These are phyloP conservation scores for Drosophila virilis DNA, from an alignment of 1,140 invertebrate species.

Conservation along the genomic window DNA sequence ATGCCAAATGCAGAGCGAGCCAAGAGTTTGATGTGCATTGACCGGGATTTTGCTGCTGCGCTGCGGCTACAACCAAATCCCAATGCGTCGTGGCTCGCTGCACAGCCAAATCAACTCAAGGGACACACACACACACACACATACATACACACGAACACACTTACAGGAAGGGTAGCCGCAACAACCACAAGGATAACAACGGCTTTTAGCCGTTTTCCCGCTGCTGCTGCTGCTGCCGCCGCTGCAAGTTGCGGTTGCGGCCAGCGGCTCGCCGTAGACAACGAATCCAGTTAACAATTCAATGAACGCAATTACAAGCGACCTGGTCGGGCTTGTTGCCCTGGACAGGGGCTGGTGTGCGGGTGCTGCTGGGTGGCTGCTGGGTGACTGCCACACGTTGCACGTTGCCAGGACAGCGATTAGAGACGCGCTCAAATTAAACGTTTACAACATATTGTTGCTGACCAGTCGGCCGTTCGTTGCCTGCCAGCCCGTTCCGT, in stretches of 20 bases:
- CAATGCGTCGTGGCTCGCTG: slow-evolving; percentile 39
- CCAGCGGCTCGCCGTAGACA: slow-evolving; percentile 46
- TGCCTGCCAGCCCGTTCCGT: neutral
- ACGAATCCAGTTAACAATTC: slow-evolving; percentile 78
- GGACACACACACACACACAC: slow-evolving; percentile 26
- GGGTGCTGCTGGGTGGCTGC: slow-evolving; percentile 2
- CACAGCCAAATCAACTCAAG: slow-evolving; percentile 66
- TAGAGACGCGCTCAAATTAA: slow-evolving; percentile 77
- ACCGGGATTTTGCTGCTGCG: slow-evolving; percentile 53
- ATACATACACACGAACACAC: slow-evolving; percentile 9
- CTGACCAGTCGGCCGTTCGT: slow-evolving; percentile 42
- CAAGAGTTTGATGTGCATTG: slow-evolving; percentile 81
- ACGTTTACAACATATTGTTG: slow-evolving; percentile 80
- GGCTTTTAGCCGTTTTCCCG: slow-evolving; percentile 63
- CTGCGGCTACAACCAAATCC: slow-evolving; percentile 35
- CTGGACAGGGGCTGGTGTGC: slow-evolving; percentile 1
- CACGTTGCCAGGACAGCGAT: slow-evolving; percentile 70
- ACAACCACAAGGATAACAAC: slow-evolving; percentile 76
- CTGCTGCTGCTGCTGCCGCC: slow-evolving; percentile 9
- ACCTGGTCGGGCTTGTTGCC: slow-evolving; percentile 37
- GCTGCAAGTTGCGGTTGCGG: slow-evolving; percentile 69
- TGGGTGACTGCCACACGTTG: slow-evolving; percentile 15
- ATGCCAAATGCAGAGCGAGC: slow-evolving; percentile 73
- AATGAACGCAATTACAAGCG: slow-evolving; percentile 78
- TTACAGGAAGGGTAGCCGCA: slow-evolving; percentile 18